Evolutionary conservation across 2,113 vertebrate genomes (phyloP).

Genomic region (Pachycephala philippinensis): DNA sequence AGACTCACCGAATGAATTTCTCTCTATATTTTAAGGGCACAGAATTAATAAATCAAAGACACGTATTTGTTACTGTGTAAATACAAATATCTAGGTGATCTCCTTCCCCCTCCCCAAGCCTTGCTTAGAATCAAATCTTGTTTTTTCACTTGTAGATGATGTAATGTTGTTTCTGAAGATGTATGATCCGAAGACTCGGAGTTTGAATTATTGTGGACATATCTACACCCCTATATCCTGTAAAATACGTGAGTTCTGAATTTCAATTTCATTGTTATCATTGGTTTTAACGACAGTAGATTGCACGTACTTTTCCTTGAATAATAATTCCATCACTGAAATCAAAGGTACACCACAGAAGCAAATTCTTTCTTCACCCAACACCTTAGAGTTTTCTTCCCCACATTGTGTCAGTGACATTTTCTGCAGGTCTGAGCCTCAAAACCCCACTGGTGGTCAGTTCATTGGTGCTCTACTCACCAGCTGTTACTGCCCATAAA

Average conservation of each 20-base stretch:
- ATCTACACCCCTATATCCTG: slow-evolving; percentile 99
- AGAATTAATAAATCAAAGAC: neutral
- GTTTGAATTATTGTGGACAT: slow-evolving; percentile 99
- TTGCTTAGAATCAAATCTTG: neutral
- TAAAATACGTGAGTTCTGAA: slow-evolving; percentile 93
- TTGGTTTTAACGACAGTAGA: neutral
- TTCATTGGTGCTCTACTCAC: neutral
- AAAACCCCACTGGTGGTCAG: neutral
- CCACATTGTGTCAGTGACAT: neutral
- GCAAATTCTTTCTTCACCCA: neutral
- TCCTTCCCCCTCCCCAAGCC: neutral
- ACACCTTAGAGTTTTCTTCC: neutral
- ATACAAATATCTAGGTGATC: neutral
- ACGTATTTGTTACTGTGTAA: neutral
- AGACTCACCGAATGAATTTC: neutral
- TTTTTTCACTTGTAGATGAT: slow-evolving; percentile 80
- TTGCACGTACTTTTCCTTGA: neutral
- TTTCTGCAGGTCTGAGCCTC: neutral
- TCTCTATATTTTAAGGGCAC: neutral
- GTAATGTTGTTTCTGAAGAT: slow-evolving; percentile 99
- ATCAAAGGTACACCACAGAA: neutral
- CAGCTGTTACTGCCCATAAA: neutral
- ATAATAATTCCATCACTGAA: neutral
- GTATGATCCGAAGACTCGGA: slow-evolving; percentile 98
- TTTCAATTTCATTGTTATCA: neutral